These are phyloP conservation scores for Okamejei kenojei DNA, from an alignment of 2,797 vertebrate species.

Conservation along the genomic window DNA sequence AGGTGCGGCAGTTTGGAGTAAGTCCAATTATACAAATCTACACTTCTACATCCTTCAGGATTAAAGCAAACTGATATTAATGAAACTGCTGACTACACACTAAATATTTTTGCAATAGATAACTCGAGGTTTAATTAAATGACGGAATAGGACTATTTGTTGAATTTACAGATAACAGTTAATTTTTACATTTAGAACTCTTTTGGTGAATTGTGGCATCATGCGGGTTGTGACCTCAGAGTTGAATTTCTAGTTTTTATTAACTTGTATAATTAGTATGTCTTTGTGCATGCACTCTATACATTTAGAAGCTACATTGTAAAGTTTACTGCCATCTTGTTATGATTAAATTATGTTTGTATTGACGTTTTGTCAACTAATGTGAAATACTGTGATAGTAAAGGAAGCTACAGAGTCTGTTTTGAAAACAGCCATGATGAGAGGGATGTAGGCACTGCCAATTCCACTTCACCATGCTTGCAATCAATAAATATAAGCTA, in stretches of 20 bases:
- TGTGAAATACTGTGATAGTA: background rate
- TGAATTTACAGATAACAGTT: background rate
- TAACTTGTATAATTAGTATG: conserved; percentile 28
- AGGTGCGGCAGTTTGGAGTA: background rate
- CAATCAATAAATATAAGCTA: conserved; percentile 1
- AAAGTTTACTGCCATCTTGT: background rate
- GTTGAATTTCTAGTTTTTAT: conserved; percentile 35
- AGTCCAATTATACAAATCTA: background rate
- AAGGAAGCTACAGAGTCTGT: background rate
- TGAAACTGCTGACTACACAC: background rate
- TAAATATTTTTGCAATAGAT: conserved; percentile 31
- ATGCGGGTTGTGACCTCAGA: conserved; percentile 34
- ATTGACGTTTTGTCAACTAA: background rate
- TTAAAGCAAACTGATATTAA: conserved; percentile 19
- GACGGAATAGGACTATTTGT: background rate
- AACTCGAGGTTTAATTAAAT: background rate
- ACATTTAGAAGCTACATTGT: background rate
- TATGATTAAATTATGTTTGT: conserved; percentile 14
- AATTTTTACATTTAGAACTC: background rate
- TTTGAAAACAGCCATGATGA: conserved; percentile 11
- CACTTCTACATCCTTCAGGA: background rate
- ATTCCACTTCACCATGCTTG: background rate
- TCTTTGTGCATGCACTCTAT: conserved; percentile 1
- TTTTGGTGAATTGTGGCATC: conserved; percentile 27
- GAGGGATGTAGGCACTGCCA: background rate